Percentiles rank a stretch among this genome's conserved stretches.
phyloP scores from a whole-genome alignment of 2,888 invertebrate species.

The Gonocerus acuteangulatus region DNA sequence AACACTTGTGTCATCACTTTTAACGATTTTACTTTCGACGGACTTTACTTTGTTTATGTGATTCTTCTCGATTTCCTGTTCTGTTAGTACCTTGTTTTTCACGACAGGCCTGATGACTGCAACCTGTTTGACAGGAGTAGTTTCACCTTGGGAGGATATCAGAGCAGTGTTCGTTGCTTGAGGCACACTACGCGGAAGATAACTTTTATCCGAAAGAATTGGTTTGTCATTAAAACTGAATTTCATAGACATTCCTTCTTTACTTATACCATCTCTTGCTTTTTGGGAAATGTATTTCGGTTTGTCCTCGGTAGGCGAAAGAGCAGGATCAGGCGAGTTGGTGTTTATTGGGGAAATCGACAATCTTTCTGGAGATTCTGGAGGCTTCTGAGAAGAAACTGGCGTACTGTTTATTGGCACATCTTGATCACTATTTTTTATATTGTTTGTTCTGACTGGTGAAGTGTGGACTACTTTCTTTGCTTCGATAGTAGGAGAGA shows the following conservation, averaged over 20 bases:
- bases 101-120: slow-evolving; percentile 49
- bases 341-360: slow-evolving; percentile 2
- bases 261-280: slow-evolving; percentile 60
- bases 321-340: neutral
- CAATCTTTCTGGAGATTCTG: slow-evolving; percentile 11
- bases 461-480: slow-evolving; percentile 4
- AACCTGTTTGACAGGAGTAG: slow-evolving; percentile 46
- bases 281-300: slow-evolving; percentile 30
- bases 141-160: slow-evolving; percentile 9
- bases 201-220: slow-evolving; percentile 34
- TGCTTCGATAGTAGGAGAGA: slow-evolving; percentile 6
- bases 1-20: slow-evolving; percentile 17
- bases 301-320: slow-evolving; percentile 13
- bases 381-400: neutral
- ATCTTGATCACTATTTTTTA: neutral
- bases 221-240: slow-evolving; percentile 44
- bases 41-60: slow-evolving; percentile 59
- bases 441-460: neutral
- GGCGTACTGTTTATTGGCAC: neutral
- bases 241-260: slow-evolving; percentile 58
- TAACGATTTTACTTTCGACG: slow-evolving; percentile 42
- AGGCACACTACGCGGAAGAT: slow-evolving; percentile 33
- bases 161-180: slow-evolving; percentile 34
- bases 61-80: slow-evolving; percentile 60
- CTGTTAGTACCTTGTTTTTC: slow-evolving; percentile 48